These are phyloP conservation scores for Lasioglossum calceatum DNA, from an alignment of 2,888 invertebrate genomes.

Conservation along the genomic window DNA sequence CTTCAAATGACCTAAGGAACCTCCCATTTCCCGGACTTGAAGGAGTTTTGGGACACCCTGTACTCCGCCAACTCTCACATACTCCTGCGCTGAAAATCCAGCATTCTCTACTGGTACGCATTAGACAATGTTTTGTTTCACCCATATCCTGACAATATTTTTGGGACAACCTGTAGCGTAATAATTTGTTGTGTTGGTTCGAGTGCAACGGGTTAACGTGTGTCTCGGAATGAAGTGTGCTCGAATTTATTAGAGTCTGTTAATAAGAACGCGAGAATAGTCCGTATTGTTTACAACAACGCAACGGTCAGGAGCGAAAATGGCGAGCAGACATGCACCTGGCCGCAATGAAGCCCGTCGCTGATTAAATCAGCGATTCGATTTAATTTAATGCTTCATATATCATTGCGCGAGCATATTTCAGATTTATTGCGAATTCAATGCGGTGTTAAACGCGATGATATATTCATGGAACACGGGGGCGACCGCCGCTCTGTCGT, in stretches of 20 bases:
- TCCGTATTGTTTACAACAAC: not conserved
- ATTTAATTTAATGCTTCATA: slow-evolving; percentile 30
- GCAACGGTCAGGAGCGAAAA: not conserved
- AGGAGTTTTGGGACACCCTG: too few species aligned
- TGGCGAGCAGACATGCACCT: not conserved
- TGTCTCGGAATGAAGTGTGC: not conserved
- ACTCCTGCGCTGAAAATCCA: too few species aligned
- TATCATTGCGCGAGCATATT: slow-evolving; percentile 19
- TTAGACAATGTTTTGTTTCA: too few species aligned
- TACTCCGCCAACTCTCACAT: too few species aligned
- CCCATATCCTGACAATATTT: too few species aligned
- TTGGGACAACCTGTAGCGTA: too few species aligned
- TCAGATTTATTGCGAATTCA: slow-evolving; percentile 28
- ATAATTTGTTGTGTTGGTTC: too few species aligned
- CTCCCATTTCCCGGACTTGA: too few species aligned
- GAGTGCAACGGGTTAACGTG: too few species aligned
- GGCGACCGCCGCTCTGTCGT: not conserved
- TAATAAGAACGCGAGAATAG: not conserved
- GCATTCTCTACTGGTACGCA: too few species aligned
- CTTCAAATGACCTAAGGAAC: too few species aligned
- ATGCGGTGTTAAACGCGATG: slow-evolving; percentile 1
- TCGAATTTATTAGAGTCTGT: not conserved
- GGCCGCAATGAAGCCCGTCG: not conserved
- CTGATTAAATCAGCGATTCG: slow-evolving; percentile 33
- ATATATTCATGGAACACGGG: slow-evolving; percentile 33